Base-by-base conservation (phyloP, 2,888 invertebrate species). In the Lysandra coridon region DNA sequence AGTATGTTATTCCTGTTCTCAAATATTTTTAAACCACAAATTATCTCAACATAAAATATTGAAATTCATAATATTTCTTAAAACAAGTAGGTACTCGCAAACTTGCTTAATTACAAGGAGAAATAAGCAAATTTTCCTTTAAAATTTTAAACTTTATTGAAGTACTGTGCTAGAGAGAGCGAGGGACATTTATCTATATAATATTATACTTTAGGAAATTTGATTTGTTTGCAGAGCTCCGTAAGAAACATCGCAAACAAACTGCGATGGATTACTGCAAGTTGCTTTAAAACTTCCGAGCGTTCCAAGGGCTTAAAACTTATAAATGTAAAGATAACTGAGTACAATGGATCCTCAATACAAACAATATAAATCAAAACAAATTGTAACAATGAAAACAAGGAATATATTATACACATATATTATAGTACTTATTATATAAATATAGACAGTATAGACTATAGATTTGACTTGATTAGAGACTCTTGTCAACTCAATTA, bases 221-320 rank as follows among this genome's bases (percentile, higher is more conserved):
- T 57, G 53, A 76, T 76, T 76, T 76, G 57, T 76, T 76, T 53
- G 76, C 76, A 53, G 57, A 76, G 33, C 76, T 76, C 17, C 57
- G 53, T 57, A 30, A 76, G 75, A 76, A 76, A 76, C 76, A 76
- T 76, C 12, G 53, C 76, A 76, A 76, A 76, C 57, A 76, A 76
- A 53, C 76, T 76, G 76, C 76, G 76, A 76, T 76, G 76, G 75
- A 49, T 53, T 75, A 57, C 44, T 44, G 53, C 76, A 33, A 33
- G 75, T 49, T 75, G 49, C 75, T 75, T 75, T 53, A 12, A n/a
- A 75, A 76, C 76, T 76, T 53, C 33, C 53, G 30, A 53, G 57
- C 57, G 33, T 76, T 76, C 76, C 33, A 76, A 76, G 76, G 76
- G 76, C 76, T 76, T 76, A 57, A 76, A 76, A 76, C 76, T 76